phyloP scores from a whole-genome alignment of 2,888 invertebrate genomes.

The Tolmerus cingulatus region DNA sequence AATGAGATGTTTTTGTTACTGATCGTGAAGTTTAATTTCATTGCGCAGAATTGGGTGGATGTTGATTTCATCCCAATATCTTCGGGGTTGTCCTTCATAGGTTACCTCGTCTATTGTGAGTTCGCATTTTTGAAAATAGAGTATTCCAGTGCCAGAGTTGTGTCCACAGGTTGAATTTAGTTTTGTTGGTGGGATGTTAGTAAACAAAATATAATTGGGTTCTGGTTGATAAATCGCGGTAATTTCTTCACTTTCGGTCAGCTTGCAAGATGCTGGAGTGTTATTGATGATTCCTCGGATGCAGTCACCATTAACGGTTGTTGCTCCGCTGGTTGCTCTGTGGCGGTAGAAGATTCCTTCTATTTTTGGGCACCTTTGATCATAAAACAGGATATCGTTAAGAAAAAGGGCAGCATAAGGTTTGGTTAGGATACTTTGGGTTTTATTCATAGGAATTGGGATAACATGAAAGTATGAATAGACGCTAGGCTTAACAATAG shows the following conservation, averaged over 20 bases:
- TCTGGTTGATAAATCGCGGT: neutral
- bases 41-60: neutral
- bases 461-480: too few relatives aligned
- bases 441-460: too few relatives aligned
- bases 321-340: neutral
- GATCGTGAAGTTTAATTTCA: neutral
- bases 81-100: neutral
- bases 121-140: neutral
- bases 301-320: neutral
- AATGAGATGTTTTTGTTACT: too few relatives aligned
- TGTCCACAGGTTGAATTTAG: neutral
- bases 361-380: neutral
- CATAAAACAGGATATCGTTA: too few relatives aligned
- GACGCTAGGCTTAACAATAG: too few relatives aligned
- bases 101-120: neutral
- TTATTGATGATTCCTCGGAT: neutral
- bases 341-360: neutral
- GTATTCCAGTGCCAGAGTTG: neutral
- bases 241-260: neutral
- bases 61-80: neutral
- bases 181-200: neutral
- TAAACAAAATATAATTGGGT: neutral
- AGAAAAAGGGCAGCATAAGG: too few relatives aligned
- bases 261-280: neutral
- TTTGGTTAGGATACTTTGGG: too few relatives aligned